Base-by-base conservation (phyloP, 2,888 invertebrate species). In the Clanis bilineata region DNA sequence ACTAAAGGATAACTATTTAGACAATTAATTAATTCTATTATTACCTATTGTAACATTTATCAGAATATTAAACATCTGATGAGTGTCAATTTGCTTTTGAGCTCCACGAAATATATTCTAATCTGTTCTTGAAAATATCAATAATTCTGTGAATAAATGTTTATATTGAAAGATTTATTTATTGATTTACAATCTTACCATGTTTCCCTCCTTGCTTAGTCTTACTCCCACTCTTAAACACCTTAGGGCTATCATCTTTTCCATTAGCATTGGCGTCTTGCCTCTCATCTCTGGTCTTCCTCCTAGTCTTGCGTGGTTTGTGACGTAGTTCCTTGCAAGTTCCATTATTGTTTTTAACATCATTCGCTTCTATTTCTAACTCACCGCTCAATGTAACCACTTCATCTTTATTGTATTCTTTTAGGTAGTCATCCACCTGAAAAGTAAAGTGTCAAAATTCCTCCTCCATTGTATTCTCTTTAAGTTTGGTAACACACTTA, bases 391-490 rank as follows among this genome's bases (percentile, higher is more conserved):
- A 71, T 2, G 92, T 93, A 0, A 92, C 87, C 4, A 88, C 89
- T 76, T 93, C 92, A 66, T 92, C 92, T 68, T 88, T 91, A 55
- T 93, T 92, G 64, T 93, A 93, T 63, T 93, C 92, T 74, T 91
- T 92, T 32, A 93, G 74, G 57, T 93, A 93, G 63, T 93, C 93
- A 63, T 93, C 93, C 45, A 93, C 93, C 91, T 90, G 70, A 0
- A 70, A 80, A 23, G n/a, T 28, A 4, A 3, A 15, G n/a, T n/a
- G n/a, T n/a, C n/a, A n/a, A n/a, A n/a, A n/a, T n/a, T n/a, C n/a
- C n/a, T n/a, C n/a, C 41, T 41, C n/a, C 18, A 41, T 41, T 41
- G 7, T 12, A n/a, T n/a, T n/a, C n/a, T n/a, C n/a, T n/a, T n/a
- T n/a, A n/a, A n/a, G n/a, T n/a, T n/a, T n/a, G n/a, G n/a, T n/a